A percentile compares a stretch with the other conserved stretches of the same genome.
phyloP scores from a whole-genome alignment of 53 echinoderm and acorn worm genomes.

The Temnopleurus reevesii region DNA sequence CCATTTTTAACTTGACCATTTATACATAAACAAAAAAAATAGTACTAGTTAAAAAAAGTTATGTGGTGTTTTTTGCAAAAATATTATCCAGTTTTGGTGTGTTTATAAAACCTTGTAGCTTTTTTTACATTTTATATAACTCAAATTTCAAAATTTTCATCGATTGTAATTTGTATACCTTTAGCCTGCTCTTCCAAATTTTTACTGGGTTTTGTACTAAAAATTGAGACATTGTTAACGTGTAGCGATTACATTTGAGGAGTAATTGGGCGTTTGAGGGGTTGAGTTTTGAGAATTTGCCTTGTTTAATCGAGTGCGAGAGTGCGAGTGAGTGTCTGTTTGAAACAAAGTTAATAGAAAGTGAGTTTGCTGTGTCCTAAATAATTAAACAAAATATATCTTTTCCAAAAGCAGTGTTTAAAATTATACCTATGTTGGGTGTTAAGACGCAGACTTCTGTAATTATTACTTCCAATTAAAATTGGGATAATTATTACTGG shows the following conservation, averaged over 20 bases:
- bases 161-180: background rate
- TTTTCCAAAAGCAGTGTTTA: background rate
- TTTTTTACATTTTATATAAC: conserved; percentile 37
- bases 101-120: conserved; percentile 2
- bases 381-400: conserved; percentile 14
- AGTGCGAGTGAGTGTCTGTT: conserved; percentile 7
- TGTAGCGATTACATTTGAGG: background rate
- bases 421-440: background rate
- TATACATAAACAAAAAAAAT: background rate
- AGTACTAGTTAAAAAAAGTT: conserved; percentile 39
- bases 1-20: conserved; percentile 31
- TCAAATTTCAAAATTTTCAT: conserved; percentile 12
- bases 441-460: no score
- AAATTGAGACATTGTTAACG: background rate
- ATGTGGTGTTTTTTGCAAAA: conserved; percentile 31
- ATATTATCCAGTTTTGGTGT: conserved; percentile 40
- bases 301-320: background rate
- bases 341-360: background rate
- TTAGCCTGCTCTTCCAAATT: conserved; percentile 21
- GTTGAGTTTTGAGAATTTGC: background rate
- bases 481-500: no score
- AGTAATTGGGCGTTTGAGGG: background rate
- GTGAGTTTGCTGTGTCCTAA: conserved; percentile 16
- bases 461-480: no score
- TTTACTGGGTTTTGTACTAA: background rate